Percentiles rank a stretch among this genome's conserved stretches.
These are phyloP conservation scores for Cydia pomonella DNA, from an alignment of 1,140 invertebrate genomes.

Conservation along the genomic window DNA sequence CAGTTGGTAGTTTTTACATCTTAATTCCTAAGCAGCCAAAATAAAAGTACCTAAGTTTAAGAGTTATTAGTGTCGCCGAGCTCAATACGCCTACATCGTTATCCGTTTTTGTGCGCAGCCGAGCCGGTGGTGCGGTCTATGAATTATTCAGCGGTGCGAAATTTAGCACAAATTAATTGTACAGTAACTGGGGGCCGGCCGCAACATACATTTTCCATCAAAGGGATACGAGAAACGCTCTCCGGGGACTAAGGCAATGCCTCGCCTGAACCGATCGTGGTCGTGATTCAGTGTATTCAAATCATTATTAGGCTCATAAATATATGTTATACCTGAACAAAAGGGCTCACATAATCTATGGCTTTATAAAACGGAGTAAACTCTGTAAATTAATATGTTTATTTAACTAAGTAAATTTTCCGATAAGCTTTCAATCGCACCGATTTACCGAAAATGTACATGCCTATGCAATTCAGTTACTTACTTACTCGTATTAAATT, in stretches of 20 bases:
- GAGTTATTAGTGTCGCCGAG: not conserved
- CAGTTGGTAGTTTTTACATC: no score
- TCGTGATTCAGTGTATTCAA: slow-evolving; percentile 17
- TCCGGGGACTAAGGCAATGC: not conserved
- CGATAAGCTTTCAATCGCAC: not conserved
- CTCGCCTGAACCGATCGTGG: slow-evolving; percentile 25
- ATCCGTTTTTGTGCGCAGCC: slow-evolving; percentile 27
- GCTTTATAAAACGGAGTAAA: not conserved
- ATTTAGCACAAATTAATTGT: slow-evolving; percentile 36
- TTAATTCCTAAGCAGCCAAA: no score
- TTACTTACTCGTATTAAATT: no score
- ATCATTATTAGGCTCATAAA: slow-evolving; percentile 9
- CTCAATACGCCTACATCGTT: slow-evolving; percentile 14
- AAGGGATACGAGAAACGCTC: slow-evolving; percentile 31
- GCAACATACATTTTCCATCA: slow-evolving; percentile 36
- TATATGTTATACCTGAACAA: not conserved
- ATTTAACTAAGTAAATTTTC: not conserved
- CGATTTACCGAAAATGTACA: no score
- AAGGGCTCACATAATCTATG: not conserved
- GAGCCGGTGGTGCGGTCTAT: slow-evolving; percentile 29
- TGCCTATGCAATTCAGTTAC: no score
- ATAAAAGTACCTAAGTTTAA: not conserved
- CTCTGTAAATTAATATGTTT: not conserved
- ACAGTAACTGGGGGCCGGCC: slow-evolving; percentile 35
- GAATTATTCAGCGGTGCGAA: slow-evolving; percentile 34